Percentiles rank a stretch among this genome's conserved stretches.
These are phyloP conservation scores for Ia io DNA, from an alignment of 2,113 vertebrate species.

Conservation along the genomic window DNA sequence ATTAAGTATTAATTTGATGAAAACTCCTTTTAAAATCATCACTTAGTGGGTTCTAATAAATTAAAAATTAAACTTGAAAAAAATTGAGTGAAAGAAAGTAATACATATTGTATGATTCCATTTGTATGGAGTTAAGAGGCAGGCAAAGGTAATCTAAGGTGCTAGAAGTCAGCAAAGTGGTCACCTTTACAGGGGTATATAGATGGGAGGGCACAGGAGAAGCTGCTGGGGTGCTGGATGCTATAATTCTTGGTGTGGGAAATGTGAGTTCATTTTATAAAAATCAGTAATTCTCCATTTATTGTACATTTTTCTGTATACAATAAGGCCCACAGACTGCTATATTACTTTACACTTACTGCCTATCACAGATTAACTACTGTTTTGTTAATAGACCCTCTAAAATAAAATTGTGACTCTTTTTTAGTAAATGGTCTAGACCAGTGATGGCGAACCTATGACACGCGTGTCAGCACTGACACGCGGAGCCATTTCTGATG, in stretches of 20 bases:
- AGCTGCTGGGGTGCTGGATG: not conserved
- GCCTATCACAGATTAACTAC: not conserved
- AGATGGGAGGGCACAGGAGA: not conserved
- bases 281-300: not conserved
- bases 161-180: not conserved
- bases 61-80: not conserved
- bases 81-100: not conserved
- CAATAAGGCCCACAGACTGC: not conserved
- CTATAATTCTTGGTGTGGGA: not conserved
- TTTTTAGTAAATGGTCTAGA: not conserved
- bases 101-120: not conserved
- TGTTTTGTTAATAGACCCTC: not conserved
- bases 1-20: slow-evolving; percentile 78
- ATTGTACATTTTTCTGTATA: not conserved
- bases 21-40: slow-evolving; percentile 75
- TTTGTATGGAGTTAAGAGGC: not conserved
- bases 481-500: too few species aligned
- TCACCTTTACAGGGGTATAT: not conserved
- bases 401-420: not conserved
- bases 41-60: slow-evolving; percentile 11
- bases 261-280: not conserved
- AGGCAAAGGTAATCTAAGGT: not conserved
- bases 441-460: too few species aligned
- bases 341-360: not conserved
- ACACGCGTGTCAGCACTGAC: too few species aligned